These are phyloP conservation scores for Panorpa germanica DNA, from an alignment of 2,888 invertebrate genomes.

Conservation along the genomic window DNA sequence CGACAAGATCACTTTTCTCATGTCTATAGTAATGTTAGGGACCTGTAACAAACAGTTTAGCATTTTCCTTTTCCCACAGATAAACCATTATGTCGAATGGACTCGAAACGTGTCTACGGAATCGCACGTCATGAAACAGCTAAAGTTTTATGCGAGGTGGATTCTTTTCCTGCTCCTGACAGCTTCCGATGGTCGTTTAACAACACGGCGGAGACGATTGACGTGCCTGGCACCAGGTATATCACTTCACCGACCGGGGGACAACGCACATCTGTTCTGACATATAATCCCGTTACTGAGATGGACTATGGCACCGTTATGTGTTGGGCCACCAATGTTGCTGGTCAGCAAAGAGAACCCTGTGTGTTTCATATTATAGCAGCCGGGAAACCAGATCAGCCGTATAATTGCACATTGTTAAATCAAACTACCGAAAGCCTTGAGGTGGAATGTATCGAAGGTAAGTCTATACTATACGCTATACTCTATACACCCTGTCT, in stretches of 20 bases:
- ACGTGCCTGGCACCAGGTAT: conserved; percentile 51
- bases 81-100: conserved; percentile 62
- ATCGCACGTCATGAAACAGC: conserved; percentile 68
- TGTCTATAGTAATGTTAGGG: too few species aligned
- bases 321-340: conserved; percentile 55
- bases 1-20: too few species aligned
- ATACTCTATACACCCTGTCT: too few species aligned
- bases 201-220: conserved; percentile 65
- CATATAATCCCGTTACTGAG: too few species aligned
- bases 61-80: conserved; percentile 31
- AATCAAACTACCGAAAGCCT: conserved; percentile 61
- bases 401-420: conserved; percentile 54
- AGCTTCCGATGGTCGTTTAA: conserved; percentile 80
- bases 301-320: conserved; percentile 59
- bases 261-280: too few species aligned
- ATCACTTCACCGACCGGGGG: too few species aligned
- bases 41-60: conserved; percentile 1
- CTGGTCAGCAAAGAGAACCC: conserved; percentile 51
- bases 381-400: conserved; percentile 60
- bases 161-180: conserved; percentile 65
- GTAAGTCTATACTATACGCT: conserved; percentile 14
- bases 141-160: conserved; percentile 64
- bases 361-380: conserved; percentile 61
- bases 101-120: conserved; percentile 61
- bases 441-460: conserved; percentile 51